Conservation (phyloP, 2,797 vertebrate species). For the Gallinago nigripennis region DNA sequence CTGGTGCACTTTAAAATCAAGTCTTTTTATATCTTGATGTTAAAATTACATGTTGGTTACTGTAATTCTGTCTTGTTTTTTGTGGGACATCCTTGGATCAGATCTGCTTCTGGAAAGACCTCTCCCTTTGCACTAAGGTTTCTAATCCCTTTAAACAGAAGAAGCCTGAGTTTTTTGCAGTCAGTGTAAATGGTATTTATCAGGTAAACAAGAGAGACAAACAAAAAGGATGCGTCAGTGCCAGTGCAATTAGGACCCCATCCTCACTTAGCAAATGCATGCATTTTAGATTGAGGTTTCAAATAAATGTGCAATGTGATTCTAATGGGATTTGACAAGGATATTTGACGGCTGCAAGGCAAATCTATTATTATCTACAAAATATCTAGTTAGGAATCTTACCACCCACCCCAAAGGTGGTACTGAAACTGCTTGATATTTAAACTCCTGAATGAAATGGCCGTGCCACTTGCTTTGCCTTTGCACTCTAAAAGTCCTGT, state of each 20-base stretch:
- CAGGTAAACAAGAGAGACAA: constrained; percentile 41
- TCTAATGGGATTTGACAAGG: constrained; percentile 68
- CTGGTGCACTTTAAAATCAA: constrained; percentile 58
- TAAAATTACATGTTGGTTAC: constrained; percentile 76
- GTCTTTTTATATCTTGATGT: constrained; percentile 73
- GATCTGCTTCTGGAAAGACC: constrained; percentile 57
- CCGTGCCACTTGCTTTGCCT: constrained; percentile 57
- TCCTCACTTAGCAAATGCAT: constrained; percentile 59
- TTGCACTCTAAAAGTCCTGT: constrained; percentile 53
- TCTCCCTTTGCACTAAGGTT: constrained; percentile 34
- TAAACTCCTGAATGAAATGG: constrained; percentile 44
- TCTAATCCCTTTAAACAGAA: constrained; percentile 52
- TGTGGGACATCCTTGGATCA: constrained; percentile 54
- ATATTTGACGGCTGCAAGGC: constrained; percentile 53
- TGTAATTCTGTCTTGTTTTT: constrained; percentile 73
- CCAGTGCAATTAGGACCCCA: constrained; percentile 52
- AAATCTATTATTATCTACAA: constrained; percentile 55
- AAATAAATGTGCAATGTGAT: constrained; percentile 53
- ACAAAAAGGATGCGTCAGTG: constrained; percentile 14
- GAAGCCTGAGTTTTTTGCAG: constrained; percentile 10
- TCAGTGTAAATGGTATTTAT: constrained; percentile 12
- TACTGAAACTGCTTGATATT: background rate
- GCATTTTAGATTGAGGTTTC: constrained; percentile 36
- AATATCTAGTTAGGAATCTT: constrained; percentile 11
- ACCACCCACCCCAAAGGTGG: background rate